phyloP scores from a whole-genome alignment of 2,888 invertebrate genomes.

The Apotomis betuletana region DNA sequence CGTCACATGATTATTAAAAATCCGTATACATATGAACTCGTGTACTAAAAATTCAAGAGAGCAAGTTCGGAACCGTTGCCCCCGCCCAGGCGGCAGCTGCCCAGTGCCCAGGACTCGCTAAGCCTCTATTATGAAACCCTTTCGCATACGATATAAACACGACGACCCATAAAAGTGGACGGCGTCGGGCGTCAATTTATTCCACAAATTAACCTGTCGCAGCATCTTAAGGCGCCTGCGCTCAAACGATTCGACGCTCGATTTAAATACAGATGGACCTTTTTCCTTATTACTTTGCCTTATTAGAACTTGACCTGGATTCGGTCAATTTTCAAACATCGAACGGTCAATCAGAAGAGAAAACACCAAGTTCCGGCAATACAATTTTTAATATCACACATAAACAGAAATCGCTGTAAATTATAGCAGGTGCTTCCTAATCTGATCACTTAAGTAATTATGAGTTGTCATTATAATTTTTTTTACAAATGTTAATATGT shows the following conservation, averaged over 20 bases:
- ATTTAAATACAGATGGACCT: constrained; percentile 29
- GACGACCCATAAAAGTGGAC: constrained; percentile 64
- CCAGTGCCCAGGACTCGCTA: constrained; percentile 63
- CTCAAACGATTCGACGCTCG: constrained; percentile 30
- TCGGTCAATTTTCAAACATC: constrained; percentile 1
- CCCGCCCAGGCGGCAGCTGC: constrained; percentile 71
- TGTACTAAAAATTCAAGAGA: constrained; percentile 68
- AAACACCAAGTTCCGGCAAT: constrained; percentile 13
- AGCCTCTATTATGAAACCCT: constrained; percentile 67
- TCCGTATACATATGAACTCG: constrained; percentile 50
- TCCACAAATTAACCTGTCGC: constrained; percentile 80
- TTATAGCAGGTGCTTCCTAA: constrained; percentile 46
- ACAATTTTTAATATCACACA: constrained; percentile 20
- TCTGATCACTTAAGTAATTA: constrained; percentile 45
- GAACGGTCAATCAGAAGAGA: constrained; percentile 10
- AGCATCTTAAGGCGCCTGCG: constrained; percentile 63
- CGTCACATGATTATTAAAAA: constrained; percentile 44
- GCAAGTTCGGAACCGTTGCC: constrained; percentile 62
- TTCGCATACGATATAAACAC: constrained; percentile 59
- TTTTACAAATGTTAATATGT: constrained; percentile 24
- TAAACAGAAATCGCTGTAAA: constrained; percentile 29
- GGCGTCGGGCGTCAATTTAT: constrained; percentile 73
- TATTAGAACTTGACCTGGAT: constrained; percentile 18
- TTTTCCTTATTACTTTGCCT: constrained; percentile 6
- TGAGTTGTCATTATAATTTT: constrained; percentile 43